phyloP scores from a whole-genome alignment of 2,113 vertebrate genomes.

The Junco hyemalis region DNA sequence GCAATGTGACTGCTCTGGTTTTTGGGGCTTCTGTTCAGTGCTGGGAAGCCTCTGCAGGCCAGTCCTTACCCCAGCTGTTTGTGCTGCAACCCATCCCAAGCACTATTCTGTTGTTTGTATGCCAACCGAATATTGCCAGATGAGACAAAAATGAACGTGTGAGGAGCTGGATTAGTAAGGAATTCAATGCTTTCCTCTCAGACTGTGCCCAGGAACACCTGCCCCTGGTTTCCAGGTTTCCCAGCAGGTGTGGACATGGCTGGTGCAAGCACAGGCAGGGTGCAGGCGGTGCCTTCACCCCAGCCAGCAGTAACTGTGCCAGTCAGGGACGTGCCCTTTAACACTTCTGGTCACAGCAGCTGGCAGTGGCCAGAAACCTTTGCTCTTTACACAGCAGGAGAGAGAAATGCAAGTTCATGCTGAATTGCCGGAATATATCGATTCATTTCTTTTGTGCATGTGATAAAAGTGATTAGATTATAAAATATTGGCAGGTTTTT shows the following conservation, averaged over 20 bases:
- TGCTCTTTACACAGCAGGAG: not conserved
- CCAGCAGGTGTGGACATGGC: not conserved
- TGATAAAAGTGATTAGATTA: not conserved
- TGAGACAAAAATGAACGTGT: not conserved
- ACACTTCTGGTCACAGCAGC: not conserved
- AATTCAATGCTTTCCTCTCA: not conserved
- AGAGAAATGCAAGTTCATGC: not conserved
- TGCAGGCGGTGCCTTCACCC: not conserved
- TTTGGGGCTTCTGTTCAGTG: not conserved
- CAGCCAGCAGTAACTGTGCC: not conserved
- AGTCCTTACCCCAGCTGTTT: not conserved
- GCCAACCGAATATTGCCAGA: not conserved
- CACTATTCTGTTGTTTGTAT: not conserved
- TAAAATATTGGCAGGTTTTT: not conserved
- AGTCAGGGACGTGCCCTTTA: not conserved
- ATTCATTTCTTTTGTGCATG: not conserved
- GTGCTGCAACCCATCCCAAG: not conserved
- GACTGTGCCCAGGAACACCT: not conserved
- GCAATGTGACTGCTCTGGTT: not conserved
- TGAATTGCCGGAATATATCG: not conserved
- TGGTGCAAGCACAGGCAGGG: not conserved
- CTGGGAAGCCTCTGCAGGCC: not conserved
- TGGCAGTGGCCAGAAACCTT: constrained; percentile 1
- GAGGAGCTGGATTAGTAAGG: not conserved
- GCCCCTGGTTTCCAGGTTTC: not conserved